Base-by-base conservation (phyloP, 92 coral and sea anemone species). In the Epizoanthus ramosus region DNA sequence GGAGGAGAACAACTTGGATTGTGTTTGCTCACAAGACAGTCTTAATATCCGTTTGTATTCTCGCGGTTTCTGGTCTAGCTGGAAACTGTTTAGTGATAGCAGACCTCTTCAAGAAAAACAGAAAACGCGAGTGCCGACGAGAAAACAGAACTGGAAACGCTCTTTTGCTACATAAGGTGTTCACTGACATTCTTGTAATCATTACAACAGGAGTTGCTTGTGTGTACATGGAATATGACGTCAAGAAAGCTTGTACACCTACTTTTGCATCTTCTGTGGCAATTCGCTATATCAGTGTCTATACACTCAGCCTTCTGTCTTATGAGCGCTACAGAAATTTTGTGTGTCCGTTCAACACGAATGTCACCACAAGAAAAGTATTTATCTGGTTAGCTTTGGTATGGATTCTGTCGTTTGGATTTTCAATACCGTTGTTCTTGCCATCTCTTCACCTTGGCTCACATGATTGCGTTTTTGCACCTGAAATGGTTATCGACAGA, bases 261-360 rank as follows among this genome's bases (percentile, higher is more conserved):
- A 33, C 80, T 1, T 75, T 75, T 75, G 67, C 80, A 2, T 18
- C 24, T 9, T 75, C n/a, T 17, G 28, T 75, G 3, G 54, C 54
- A 16, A 58, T 58, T 58, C 80, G 80, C 4, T 75, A 75, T 28
- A 75, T 67, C 22, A 57, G 80, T n/a, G 66, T 33, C 12, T 75
- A 53, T 12, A 75, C 80, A 0, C 68, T 75, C 17, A 57, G 80
- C n/a, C 15, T 75, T 7, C 68, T 75, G 0, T 75, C 80, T 22
- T 75, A 75, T 10, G 80, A 75, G 13, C 80, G 80, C 17, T 75
- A 75, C 68, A 57, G 80, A 41, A 58, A 58, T 17, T 75, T 75
- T 37, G 80, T 75, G 22, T 58, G 57, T 58, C 80, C 80, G 13
- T 75, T 75, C 53, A 33, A 75, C 80, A 35, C 80, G 41, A 75